Evolutionary conservation across 2,888 invertebrate species (phyloP), one percentile per base, ranked within the genome.

Genomic region (Cistogaster globosa): DNA sequence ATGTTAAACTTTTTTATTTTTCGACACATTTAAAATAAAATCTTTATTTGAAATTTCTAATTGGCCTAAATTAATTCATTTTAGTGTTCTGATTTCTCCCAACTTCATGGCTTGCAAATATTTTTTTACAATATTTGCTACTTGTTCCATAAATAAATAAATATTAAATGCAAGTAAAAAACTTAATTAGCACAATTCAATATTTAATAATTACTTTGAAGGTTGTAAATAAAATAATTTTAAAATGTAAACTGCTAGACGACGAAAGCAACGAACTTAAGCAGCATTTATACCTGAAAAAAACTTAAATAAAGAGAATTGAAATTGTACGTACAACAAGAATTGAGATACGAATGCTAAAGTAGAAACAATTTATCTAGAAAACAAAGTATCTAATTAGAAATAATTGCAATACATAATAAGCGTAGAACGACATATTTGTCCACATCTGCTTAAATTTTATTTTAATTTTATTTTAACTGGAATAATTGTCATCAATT

Each of bases 161-260:
- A 63, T 18, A 65, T 11, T 42, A 20, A 65, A 20, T 26, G 18
- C 22, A 63, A 55, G 45, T 63, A 38, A 45, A 48, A 36, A 77
- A 51, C 68, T 62, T 71, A 84, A 79, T 79, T 84, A 80, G 79
- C 79, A 84, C 63, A 84, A 65, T 79, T 79, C 83, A 53, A 78
- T 78, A 69, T 53, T 42, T 67, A 38, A 57, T 74, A 69, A 63
- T 71, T 60, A 67, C 26, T 48, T 63, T 60, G 62, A 82, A 82
- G 79, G 75, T 58, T 65, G 60, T 48, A 45, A 57, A 68, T 65
- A 57, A 26, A 63, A 78, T 5, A 60, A 58, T 53, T 20, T 51
- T 6, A n/a, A 65, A 57, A 57, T 77, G 38, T 45, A 11, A 60
- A 69, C n/a, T 16, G 45, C n/a, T 48, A 6, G 4, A 2, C 45